These are phyloP conservation scores for rabbit (Oryctolagus cuniculus) DNA, from an alignment of 2,113 vertebrate species.

Conservation along the genomic window DNA sequence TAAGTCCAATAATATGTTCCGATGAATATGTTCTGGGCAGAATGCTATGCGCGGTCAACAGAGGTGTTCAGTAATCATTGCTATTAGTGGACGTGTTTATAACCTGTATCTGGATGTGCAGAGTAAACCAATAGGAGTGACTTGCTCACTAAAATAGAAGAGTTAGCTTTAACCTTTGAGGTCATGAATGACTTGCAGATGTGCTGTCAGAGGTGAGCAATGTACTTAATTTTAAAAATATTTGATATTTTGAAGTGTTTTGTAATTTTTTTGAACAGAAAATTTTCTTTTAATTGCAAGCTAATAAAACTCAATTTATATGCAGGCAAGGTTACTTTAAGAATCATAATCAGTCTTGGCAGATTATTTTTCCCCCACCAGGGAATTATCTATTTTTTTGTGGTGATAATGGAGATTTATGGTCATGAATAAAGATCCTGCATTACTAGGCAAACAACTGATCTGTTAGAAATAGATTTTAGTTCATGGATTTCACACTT, in stretches of 20 bases:
- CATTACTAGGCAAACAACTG: neutral
- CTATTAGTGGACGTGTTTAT: neutral
- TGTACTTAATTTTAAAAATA: constrained; percentile 32
- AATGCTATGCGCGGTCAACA: neutral
- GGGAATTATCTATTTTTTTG: neutral
- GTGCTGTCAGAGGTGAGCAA: neutral
- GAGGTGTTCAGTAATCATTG: neutral
- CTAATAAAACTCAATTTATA: constrained; percentile 11
- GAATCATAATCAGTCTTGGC: neutral
- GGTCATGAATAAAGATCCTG: neutral
- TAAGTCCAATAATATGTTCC: neutral
- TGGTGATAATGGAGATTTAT: neutral
- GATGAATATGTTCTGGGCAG: neutral
- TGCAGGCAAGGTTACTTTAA: neutral
- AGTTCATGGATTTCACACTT: constrained; percentile 3
- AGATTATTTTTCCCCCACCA: neutral
- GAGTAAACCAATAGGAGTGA: neutral
- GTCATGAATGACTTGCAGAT: neutral
- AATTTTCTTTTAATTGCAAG: constrained; percentile 42
- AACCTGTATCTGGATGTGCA: neutral
- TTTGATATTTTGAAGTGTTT: constrained; percentile 38
- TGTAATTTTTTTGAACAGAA: constrained; percentile 43
- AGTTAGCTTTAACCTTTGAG: constrained; percentile 8
- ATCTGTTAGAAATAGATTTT: constrained; percentile 40
- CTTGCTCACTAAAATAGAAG: neutral